A percentile compares a stretch with the other conserved stretches of the same genome.
Conservation (phyloP, 2,113 vertebrate genomes). For the Ceratotherium simum region DNA sequence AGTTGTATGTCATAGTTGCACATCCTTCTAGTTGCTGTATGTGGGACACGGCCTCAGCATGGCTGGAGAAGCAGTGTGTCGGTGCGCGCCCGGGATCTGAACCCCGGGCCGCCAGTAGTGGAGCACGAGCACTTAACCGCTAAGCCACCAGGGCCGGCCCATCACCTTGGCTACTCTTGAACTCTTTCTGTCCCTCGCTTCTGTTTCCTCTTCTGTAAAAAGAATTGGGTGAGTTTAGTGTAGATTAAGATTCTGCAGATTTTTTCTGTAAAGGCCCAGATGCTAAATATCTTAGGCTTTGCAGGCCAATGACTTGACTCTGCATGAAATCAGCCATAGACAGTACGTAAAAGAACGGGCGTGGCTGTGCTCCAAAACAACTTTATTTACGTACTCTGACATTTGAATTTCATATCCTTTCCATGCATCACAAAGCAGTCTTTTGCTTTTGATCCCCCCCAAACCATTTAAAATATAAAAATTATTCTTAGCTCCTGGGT, state of each 20-base stretch:
- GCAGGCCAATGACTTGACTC: neutral
- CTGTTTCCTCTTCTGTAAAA: neutral
- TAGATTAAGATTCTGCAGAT: neutral
- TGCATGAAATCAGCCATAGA: neutral
- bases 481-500: neutral
- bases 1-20: no score
- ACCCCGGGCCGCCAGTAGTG: no score
- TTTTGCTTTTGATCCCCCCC: neutral
- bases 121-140: no score
- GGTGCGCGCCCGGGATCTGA: no score
- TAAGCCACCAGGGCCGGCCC: no score
- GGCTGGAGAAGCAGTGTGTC: no score
- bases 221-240: neutral
- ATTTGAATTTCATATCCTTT: neutral
- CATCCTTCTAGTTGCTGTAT: no score
- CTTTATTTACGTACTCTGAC: neutral
- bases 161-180: neutral
- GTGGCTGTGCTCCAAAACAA: rapidly evolving
- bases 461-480: neutral
- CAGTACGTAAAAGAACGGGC: rapidly evolving
- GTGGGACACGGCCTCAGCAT: no score
- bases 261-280: neutral
- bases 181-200: neutral
- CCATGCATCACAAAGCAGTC: neutral
- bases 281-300: neutral